Base-by-base conservation (phyloP, 1,140 invertebrate species). In the Halyomorpha halys region DNA sequence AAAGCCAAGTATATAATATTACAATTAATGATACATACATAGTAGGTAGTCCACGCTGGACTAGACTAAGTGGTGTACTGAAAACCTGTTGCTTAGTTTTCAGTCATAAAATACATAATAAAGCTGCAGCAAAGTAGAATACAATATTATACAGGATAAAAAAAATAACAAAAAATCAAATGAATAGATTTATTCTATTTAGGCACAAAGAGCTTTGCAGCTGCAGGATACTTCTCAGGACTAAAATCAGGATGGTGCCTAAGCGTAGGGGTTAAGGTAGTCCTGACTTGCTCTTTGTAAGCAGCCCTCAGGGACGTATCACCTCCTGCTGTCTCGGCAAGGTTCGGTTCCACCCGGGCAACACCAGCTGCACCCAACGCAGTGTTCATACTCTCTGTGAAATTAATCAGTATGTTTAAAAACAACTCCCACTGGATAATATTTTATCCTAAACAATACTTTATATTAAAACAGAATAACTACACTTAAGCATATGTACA, bases 221-320 rank as follows among this genome's bases (percentile, higher is more conserved):
- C 65, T 61, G 71, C 71, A 3, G 71, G 71, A 70, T 71, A 72
- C 54, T 69, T 67, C 14, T 68, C 68, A 39, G 67, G 65, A 16
- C 56, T 68, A 59, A 63, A 72, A 60, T 72, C 71, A 5, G 70
- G 69, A 63, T 71, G 54, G 2, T 66, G 62, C 13, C 65, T 59
- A 9, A 71, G 62, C n/a, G 65, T 66, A 3, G 68, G 47, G 19
- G 63, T 62, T 4, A 69, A 39, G 19, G 63, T 66, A 30, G 27
- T 61, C n/a, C 64, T 56, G 18, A 66, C 63, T 60, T 69, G 67
- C 63, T 68, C 66, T 53, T 59, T 63, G 61, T 71, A 71, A 27
- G 65, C 69, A 54, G 44, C 44, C 18, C 61, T 67, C 25, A 70
- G 56, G 18, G 21, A 59, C 1, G 63, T 44, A 30, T 72, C 71